phyloP scores from a whole-genome alignment of 2,113 vertebrate genomes.

The Cyprinodon brontotheroides region DNA sequence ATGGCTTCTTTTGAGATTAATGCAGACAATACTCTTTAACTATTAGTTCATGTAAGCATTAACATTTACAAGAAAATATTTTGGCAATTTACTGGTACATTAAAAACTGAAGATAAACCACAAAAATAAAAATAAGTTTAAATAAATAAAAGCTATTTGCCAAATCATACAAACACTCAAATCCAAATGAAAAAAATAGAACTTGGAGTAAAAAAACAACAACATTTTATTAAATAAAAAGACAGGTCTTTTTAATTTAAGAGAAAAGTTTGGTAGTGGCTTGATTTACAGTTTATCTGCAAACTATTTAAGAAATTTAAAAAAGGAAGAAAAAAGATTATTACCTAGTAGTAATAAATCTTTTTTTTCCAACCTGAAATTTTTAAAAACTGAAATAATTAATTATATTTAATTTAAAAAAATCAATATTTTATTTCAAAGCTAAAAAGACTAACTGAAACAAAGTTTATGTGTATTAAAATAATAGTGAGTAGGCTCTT shows the following conservation, averaged over 20 bases:
- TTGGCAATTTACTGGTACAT: background rate
- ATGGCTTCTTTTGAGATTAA: background rate
- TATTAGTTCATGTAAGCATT: background rate
- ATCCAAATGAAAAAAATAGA: too few species aligned
- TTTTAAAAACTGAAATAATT: background rate
- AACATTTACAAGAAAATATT: background rate
- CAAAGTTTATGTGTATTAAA: too few species aligned
- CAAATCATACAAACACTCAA: too few species aligned
- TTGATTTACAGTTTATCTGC: too few species aligned
- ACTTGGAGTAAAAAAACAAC: too few species aligned
- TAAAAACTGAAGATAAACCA: background rate
- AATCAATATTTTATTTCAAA: too few species aligned
- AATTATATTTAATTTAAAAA: background rate
- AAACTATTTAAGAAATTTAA: too few species aligned
- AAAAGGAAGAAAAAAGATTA: background rate
- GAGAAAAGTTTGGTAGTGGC: too few species aligned
- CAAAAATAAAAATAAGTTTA: too few species aligned
- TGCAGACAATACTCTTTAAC: background rate
- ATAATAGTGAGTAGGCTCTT: too few species aligned
- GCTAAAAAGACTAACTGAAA: too few species aligned
- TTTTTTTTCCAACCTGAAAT: background rate
- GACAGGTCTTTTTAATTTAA: background rate
- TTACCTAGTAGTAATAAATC: background rate
- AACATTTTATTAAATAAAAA: background rate
- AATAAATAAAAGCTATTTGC: too few species aligned